phyloP scores from a whole-genome alignment of 2,888 invertebrate genomes.

The Odontomyia ornata region DNA sequence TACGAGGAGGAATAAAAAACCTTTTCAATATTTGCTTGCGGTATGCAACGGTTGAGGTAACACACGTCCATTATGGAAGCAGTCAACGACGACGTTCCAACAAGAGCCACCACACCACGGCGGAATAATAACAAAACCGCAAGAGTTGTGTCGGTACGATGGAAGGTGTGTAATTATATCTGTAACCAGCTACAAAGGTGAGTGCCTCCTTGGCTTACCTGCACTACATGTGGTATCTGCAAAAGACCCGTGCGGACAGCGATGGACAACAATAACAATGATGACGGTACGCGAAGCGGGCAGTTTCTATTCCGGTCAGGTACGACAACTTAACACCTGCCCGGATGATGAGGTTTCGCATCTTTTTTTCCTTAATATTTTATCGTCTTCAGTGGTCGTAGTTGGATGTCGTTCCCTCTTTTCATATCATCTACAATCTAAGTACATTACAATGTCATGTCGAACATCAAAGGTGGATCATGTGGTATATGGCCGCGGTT shows the following conservation, averaged over 20 bases:
- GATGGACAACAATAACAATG: neutral
- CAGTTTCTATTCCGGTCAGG: conserved; percentile 39
- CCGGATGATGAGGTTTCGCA: conserved; percentile 41
- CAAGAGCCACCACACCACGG: neutral
- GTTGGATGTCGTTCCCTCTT: neutral
- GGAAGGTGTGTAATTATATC: conserved; percentile 21
- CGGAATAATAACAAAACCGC: conserved; percentile 33
- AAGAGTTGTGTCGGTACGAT: conserved; percentile 8
- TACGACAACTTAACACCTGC: conserved; percentile 45
- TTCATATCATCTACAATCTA: conserved; percentile 21
- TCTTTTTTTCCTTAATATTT: neutral
- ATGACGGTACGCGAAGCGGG: neutral
- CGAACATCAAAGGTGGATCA: conserved; percentile 34
- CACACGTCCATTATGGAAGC: conserved; percentile 22
- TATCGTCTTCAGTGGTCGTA: neutral
- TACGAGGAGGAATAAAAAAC: neutral
- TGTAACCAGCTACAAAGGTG: conserved; percentile 1
- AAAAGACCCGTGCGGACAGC: too few species aligned
- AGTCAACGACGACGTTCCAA: neutral
- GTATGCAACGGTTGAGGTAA: conserved; percentile 29
- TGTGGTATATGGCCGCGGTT: conserved; percentile 3
- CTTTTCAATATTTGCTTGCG: conserved; percentile 42
- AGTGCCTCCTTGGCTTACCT: conserved; percentile 5
- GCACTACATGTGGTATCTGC: neutral
- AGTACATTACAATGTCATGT: conserved; percentile 30